Conservation (phyloP, 64 coral and sea anemone genomes). For the Astreopora myriophthalma region DNA sequence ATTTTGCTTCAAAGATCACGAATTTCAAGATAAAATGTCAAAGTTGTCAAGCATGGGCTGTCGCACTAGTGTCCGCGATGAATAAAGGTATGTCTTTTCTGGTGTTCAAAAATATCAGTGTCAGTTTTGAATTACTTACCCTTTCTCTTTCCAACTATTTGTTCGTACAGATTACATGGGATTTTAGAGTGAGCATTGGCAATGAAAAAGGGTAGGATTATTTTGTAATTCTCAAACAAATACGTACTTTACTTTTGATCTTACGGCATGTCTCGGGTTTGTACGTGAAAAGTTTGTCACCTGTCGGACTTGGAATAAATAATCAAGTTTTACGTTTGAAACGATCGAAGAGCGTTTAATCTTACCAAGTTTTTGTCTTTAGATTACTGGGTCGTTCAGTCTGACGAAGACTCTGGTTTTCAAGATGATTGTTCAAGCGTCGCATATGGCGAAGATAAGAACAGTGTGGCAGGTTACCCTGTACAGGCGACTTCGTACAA, state of each 20-base stretch:
- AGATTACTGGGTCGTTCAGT: slow-evolving; percentile 8
- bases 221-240: not conserved
- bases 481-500: not conserved
- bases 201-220: slow-evolving; percentile 13
- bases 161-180: not conserved
- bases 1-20: not conserved
- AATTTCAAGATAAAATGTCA: not conserved
- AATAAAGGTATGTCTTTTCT: not conserved
- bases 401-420: slow-evolving; percentile 40
- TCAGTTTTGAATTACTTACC: not conserved
- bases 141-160: not conserved
- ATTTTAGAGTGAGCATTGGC: not conserved
- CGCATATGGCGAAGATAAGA: not conserved
- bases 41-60: not conserved
- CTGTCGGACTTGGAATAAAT: not conserved
- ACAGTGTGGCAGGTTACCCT: not conserved
- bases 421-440: slow-evolving; percentile 14
- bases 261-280: not conserved
- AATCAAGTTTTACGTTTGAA: not conserved
- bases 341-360: not conserved
- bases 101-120: not conserved
- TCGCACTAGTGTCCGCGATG: not conserved
- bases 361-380: not conserved
- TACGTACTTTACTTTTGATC: not conserved
- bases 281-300: not conserved